phyloP scores from a whole-genome alignment of 2,797 vertebrate species.

The Enteromius unitaeniatus region DNA sequence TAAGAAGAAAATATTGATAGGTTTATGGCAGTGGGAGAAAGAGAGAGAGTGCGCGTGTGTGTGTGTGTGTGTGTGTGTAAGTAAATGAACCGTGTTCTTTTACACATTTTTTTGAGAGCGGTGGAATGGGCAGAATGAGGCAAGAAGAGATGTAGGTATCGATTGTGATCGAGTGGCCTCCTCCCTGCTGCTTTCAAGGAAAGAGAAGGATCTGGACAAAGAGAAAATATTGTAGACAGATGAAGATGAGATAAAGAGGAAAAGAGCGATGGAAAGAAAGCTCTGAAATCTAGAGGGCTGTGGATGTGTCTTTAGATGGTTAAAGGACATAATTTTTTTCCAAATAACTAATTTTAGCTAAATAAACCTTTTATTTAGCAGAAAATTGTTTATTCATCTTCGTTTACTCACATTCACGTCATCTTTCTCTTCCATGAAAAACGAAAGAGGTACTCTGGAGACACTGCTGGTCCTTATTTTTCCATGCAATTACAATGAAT shows the following conservation, averaged over 20 bases:
- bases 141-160: constrained; percentile 60
- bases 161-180: constrained; percentile 61
- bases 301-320: constrained; percentile 1
- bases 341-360: neutral
- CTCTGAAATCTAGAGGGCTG: neutral
- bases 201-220: constrained; percentile 1
- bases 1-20: neutral
- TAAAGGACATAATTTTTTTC: neutral
- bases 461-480: neutral
- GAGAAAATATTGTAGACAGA: neutral
- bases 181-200: constrained; percentile 37
- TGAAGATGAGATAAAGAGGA: constrained; percentile 10
- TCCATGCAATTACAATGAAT: neutral
- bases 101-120: constrained; percentile 33
- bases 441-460: neutral
- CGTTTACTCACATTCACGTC: neutral
- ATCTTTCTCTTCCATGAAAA: neutral
- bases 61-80: neutral
- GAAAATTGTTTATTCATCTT: neutral
- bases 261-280: neutral
- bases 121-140: constrained; percentile 56
- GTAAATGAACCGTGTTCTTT: neutral
- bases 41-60: neutral
- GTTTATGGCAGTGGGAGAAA: neutral
- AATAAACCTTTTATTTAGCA: neutral